Base-by-base conservation (phyloP, 1,140 invertebrate species). In the Nasonia giraulti region DNA sequence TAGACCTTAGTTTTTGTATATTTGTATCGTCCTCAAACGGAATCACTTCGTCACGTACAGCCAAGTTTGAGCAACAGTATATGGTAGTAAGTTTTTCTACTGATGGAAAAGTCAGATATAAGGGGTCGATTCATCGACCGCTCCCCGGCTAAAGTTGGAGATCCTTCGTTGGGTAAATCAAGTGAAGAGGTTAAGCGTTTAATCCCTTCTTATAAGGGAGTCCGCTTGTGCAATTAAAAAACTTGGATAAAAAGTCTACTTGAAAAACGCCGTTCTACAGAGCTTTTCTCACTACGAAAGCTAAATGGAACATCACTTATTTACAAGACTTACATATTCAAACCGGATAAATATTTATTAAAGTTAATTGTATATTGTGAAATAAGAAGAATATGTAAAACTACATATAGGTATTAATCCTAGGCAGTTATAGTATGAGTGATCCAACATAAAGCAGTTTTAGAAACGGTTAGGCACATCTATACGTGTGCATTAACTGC, bases 91-190 rank as follows among this genome's bases (percentile, higher is more conserved):
- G 37, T 81, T 81, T 50, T 55, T 81, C 44, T 37, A 20, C 80
- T 62, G 80, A 75, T 82, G 80, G 71, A 82, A 82, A 82, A 75
- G 71, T 82, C 71, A 75, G 44, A 75, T 74, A 74, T 74, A 74
- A 74, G 17, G 69, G n/a, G 17, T 20, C 33, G 8, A 33, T 74
- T 74, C n/a, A 23, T 73, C 68, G 12, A 81, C n/a, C 27, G 12
- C 23, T 76, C 33, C 40, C 40, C 40, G 11, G 27, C 27, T 17
- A 37, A 80, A 76, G 74, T 76, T 20, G 14, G 7, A 7, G 11
- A 47, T 76, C 31, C 44, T n/a, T 1, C 7, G 44, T 12, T 50
- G 74, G 23, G 3, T 47, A 23, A 17, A 50, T 50, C 10, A 33
- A 50, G 10, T 44, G 23, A 76, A 50, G 33, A 69, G 23, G 23